phyloP scores from a whole-genome alignment of 2,888 invertebrate species.

The Rotaria sp. region DNA sequence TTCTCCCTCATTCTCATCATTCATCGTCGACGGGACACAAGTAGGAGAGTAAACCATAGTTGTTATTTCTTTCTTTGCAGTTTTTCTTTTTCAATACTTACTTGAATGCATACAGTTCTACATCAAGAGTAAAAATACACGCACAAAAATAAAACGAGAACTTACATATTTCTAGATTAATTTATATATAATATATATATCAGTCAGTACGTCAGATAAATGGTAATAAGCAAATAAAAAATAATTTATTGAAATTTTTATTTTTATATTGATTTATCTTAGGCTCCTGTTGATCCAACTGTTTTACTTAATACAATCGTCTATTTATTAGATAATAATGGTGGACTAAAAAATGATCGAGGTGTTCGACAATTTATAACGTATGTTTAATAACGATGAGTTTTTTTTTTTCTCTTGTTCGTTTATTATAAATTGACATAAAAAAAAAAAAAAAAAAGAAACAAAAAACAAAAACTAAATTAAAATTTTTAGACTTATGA shows the following conservation, averaged over 20 bases:
- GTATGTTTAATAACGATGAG: background rate
- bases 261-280: background rate
- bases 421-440: background rate
- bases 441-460: background rate
- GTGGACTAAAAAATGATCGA: background rate
- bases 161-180: background rate
- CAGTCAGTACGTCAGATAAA: background rate
- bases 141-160: too few species aligned
- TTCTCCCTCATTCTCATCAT: background rate
- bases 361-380: background rate
- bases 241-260: background rate
- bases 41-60: background rate
- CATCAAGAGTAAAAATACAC: background rate
- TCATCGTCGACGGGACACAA: background rate
- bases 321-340: background rate
- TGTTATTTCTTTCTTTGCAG: background rate
- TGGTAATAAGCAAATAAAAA: background rate
- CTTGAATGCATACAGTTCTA: background rate
- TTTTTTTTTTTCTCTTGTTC: background rate
- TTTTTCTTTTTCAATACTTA: background rate
- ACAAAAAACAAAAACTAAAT: background rate
- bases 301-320: constrained; percentile 9
- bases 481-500: background rate
- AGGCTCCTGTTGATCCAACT: constrained; percentile 16
- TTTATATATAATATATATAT: background rate